Evolutionary conservation across 2,888 invertebrate genomes (phyloP), one percentile per base, ranked within the genome.

Genomic region (Alviniconcha strummeri): DNA sequence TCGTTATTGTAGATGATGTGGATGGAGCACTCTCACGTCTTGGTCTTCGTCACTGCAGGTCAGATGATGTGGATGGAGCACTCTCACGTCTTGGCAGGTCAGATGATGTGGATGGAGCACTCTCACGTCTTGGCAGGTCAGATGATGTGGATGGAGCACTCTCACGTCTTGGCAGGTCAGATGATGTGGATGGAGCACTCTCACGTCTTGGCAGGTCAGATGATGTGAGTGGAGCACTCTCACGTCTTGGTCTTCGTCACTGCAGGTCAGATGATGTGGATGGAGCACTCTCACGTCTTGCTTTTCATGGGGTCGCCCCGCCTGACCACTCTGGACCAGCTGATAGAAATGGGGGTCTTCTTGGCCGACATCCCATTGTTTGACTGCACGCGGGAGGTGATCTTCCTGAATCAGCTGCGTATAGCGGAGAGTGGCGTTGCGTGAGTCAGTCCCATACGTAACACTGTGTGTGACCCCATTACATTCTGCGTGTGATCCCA

Each of bases 301-400:
- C 89, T 93, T 36, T 93, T 92, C 86, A 90, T 92, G 67, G 90
- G 92, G 17, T 92, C 92, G 2, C 93, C 92, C 4, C 88, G 92
- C 17, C 86, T 93, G 67, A 88, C 90, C 76, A 91, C 91, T 80
- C 88, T 93, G n/a, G 90, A 89, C 72, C 92, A 93, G 83, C 86
- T 93, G 81, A 87, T 89, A 86, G 91, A 92, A 83, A 90, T 90
- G 87, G 90, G 92, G 80, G 88, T 92, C 5, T 92, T 89, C 84
- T 87, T 93, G 17, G 92, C 92, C 5, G 93, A 93, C 84, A 92
- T 93, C 57, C 93, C 93, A 2, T 86, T 93, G 3, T 92, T 92
- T 87, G 93, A 93, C 89, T 92, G 92, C 88, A 93, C 92, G 1
- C 79, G 92, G 71, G 93, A 93, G 84, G 86, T 93, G 7, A 90